Percentiles rank a stretch among this genome's conserved stretches.
Conservation (phyloP, 2,888 invertebrate species). For the Apamea sordens region DNA sequence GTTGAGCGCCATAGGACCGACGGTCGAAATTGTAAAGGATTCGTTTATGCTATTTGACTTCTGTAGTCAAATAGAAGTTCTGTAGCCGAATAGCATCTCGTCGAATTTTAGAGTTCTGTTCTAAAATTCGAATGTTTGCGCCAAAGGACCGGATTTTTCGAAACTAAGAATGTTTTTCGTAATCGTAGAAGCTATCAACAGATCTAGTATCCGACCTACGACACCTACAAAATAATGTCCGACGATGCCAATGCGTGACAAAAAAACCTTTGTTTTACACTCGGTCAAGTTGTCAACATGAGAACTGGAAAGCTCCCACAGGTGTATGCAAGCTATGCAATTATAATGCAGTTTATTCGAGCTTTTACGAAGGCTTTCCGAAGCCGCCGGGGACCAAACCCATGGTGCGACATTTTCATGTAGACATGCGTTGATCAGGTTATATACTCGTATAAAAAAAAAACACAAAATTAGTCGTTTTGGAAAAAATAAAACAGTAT, state of each 20-base stretch:
- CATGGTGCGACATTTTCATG: background rate
- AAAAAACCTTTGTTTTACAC: background rate
- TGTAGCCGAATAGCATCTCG: no score
- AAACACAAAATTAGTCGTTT: no score
- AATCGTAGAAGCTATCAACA: background rate
- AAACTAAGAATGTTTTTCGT: background rate
- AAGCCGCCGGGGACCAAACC: background rate
- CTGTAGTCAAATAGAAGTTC: background rate
- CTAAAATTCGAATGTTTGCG: background rate
- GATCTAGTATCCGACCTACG: background rate
- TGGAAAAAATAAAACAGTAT: no score
- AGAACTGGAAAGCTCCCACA: background rate
- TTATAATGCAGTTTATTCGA: conserved; percentile 6
- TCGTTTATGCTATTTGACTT: background rate
- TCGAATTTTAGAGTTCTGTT: background rate
- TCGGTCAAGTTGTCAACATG: background rate
- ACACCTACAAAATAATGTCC: background rate
- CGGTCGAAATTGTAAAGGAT: background rate
- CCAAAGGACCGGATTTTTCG: background rate
- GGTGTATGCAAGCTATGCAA: background rate
- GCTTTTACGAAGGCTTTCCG: background rate
- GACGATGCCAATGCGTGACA: background rate
- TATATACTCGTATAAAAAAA: no score
- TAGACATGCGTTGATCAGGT: background rate
- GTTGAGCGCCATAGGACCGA: background rate